These are phyloP conservation scores for Astyanax mexicanus DNA, from an alignment of 2,797 vertebrate species.

Conservation along the genomic window DNA sequence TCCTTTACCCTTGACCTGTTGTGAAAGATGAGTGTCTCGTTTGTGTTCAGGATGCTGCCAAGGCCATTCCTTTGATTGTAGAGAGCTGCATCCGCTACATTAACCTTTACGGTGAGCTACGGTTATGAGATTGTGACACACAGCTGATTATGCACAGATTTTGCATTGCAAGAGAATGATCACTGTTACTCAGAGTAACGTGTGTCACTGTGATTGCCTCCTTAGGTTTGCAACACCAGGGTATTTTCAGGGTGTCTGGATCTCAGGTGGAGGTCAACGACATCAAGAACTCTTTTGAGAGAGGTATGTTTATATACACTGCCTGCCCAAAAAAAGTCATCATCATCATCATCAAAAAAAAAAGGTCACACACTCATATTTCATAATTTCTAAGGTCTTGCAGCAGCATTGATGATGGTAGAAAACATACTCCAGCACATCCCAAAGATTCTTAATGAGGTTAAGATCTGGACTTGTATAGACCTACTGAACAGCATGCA, in stretches of 20 bases:
- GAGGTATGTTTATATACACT: too few relatives aligned
- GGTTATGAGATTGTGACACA: neutral
- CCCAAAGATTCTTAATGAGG: too few relatives aligned
- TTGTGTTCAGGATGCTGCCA: conserved; percentile 87
- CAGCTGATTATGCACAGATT: neutral
- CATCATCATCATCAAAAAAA: too few relatives aligned
- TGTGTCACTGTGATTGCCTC: neutral
- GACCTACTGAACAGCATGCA: too few relatives aligned
- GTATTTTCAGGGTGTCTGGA: conserved; percentile 97
- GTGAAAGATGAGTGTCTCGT: conserved; percentile 4
- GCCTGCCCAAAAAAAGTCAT: too few relatives aligned
- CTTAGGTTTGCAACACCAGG: conserved; percentile 96
- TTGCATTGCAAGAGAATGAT: neutral
- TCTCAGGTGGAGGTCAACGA: conserved; percentile 99
- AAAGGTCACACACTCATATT: too few relatives aligned
- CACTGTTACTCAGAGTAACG: neutral
- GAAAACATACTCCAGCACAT: too few relatives aligned
- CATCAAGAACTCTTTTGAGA: conserved; percentile 98
- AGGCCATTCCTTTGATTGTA: conserved; percentile 96
- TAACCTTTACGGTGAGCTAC: conserved; percentile 92
- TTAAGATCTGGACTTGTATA: too few relatives aligned
- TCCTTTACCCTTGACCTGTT: neutral
- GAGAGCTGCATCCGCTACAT: conserved; percentile 98
- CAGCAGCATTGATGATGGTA: too few relatives aligned
- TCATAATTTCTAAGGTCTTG: too few relatives aligned